Evolutionary conservation across 2,888 invertebrate species (phyloP).

Genomic region (Exocentrus adspersus): DNA sequence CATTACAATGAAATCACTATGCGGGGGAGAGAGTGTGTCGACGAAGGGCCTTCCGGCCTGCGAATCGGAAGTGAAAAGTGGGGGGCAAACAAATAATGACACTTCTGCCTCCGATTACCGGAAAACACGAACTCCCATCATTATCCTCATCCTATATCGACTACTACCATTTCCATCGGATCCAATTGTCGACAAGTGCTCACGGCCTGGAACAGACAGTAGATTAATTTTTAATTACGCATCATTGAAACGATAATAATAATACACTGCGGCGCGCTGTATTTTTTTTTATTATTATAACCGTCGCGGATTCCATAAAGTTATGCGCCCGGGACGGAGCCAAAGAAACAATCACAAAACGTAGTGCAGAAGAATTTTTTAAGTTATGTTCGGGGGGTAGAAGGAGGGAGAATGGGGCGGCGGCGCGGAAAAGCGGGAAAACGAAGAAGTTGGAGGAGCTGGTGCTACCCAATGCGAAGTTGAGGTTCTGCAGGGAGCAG

Average conservation of each 20-base stretch:
- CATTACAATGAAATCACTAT: constrained; percentile 23
- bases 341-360: no score
- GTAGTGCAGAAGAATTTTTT: constrained; percentile 9
- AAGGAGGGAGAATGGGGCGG: constrained; percentile 33
- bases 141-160: no score
- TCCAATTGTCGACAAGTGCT: constrained; percentile 39
- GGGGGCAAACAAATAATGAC: constrained; percentile 45
- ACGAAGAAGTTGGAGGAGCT: constrained; percentile 60
- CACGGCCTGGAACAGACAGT: background rate
- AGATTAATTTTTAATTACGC: constrained; percentile 40
- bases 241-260: constrained; percentile 43
- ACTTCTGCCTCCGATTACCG: constrained; percentile 50
- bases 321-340: background rate
- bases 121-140: constrained; percentile 56
- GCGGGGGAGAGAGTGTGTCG: constrained; percentile 35
- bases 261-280: constrained; percentile 38
- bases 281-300: constrained; percentile 28
- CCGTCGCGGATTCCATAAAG: background rate
- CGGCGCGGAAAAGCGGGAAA: constrained; percentile 44
- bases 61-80: constrained; percentile 55
- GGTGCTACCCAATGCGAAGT: constrained; percentile 63
- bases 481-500: constrained; percentile 65
- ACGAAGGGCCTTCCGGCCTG: constrained; percentile 54
- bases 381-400: constrained; percentile 18
- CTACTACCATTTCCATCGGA: constrained; percentile 43